Evolutionary conservation across 2,888 invertebrate species (phyloP).

Genomic region (Volucella inanis): DNA sequence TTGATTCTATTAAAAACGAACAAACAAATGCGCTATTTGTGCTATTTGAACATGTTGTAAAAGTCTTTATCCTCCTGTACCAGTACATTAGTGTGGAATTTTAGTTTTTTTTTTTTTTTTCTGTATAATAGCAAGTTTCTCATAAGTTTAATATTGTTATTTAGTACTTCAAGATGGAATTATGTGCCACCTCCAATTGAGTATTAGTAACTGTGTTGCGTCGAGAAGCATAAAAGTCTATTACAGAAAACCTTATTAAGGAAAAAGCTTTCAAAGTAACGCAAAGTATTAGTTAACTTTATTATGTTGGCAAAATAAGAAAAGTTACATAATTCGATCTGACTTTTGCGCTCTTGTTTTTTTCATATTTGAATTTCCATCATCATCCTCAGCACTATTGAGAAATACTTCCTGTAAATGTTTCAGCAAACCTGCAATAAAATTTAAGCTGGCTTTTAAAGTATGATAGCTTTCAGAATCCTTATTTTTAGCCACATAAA

Average conservation of each 20-base stretch:
- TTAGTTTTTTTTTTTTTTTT: conserved; percentile 20
- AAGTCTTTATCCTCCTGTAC: not conserved
- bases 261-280: conserved; percentile 37
- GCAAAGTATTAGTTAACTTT: conserved; percentile 48
- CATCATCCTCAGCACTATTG: not conserved
- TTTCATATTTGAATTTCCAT: conserved; percentile 25
- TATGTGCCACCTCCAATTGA: conserved; percentile 27
- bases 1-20: too few species aligned
- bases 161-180: conserved; percentile 18
- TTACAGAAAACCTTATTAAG: conserved; percentile 40
- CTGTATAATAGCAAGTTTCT: not conserved
- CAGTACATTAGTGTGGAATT: conserved; percentile 3
- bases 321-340: conserved; percentile 44
- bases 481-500: too few species aligned
- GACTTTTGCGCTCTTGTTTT: conserved; percentile 11
- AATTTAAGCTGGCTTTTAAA: too few species aligned
- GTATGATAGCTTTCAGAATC: too few species aligned
- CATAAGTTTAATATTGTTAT: conserved; percentile 2
- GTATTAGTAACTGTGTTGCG: conserved; percentile 12
- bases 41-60: too few species aligned
- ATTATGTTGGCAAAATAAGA: conserved; percentile 44
- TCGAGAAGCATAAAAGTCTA: conserved; percentile 42
- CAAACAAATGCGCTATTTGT: too few species aligned
- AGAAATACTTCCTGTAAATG: too few species aligned
- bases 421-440: too few species aligned